Evolutionary conservation across 2,888 invertebrate species (phyloP), one percentile per base, ranked within the genome.

Genomic region (Aplocera efformata): DNA sequence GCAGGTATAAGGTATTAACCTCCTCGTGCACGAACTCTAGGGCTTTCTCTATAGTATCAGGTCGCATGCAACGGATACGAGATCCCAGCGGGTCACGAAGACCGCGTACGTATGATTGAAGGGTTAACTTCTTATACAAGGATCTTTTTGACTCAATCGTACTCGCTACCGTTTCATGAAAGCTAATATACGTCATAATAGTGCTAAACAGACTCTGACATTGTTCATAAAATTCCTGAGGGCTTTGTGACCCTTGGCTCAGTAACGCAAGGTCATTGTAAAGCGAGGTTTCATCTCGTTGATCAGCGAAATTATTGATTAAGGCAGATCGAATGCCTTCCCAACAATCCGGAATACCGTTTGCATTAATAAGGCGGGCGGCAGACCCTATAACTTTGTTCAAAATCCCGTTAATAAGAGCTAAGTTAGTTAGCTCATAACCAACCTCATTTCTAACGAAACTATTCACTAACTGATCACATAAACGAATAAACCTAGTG

Each of bases 1-100:
- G 59, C 5, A 57, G 6, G 23, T 59, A 58, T 3, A 56, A 1
- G 0, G 46, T 48, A 29, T 58, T 59, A 1, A 50, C 1, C 24
- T 59, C 58, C 10, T 58, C 59, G 0, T 58, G 58, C 0, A 53
- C 56, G 33, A 43, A 60, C 11, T 58, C 52, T 6, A 58, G 21
- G 0, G 54, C 60, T 10, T 56, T 50, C 29, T 60, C 52, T 0
- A 59, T 48, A 1, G 49, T 43, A 0, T 41, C 48, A 1, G 60
- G 57, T 1, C 56, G 41, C 60, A 60, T 62, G 33, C 57, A 57
- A 5, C 60, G 48, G 2, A 61, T 58, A 1, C 58, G 37, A 1
- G 53, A 56, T 1, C 59, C 58, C 25, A 63, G 10, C 0, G 56
- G 57, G 6, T 58, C 57, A 0, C 29, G 27, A 7, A 57, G 9